Evolutionary conservation across 2,888 invertebrate species (phyloP), one percentile per base, ranked within the genome.

Genomic region (Ichneumoninae sp.): DNA sequence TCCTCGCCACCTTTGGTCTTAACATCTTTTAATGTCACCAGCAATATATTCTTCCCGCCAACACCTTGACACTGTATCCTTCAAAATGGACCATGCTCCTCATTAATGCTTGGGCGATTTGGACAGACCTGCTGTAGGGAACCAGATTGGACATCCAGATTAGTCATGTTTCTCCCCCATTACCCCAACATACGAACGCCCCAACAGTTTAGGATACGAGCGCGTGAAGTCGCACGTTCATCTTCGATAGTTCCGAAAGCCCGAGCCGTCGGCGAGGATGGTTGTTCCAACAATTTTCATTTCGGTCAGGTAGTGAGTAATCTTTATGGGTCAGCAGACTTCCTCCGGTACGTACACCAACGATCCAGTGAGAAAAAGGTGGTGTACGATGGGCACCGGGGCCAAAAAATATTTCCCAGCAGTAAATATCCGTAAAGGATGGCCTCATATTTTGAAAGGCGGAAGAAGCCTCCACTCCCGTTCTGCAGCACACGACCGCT

Each of bases 381-480:
- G 30, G 26, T 60, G 79, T 44, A 60, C 47, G 44, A 69, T 66
- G 71, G 60, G 71, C 79, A 85, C 76, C 69, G 54, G 82, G 57
- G 71, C 82, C 50, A 52, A 75, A 65, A 65, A 75, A 83, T 83
- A 79, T 81, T 82, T 80, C 54, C 40, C 40, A 78, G 74, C 79
- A 86, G 88, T 88, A 89, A 90, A 90, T 91, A 90, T 89, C 87
- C 77, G 87, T 89, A 88, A 91, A 88, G 84, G 87, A 89, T 88
- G 86, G 86, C 87, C 88, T 89, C 88, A 89, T 91, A 91, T 90
- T 90, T 91, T 88, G 90, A 89, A 89, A 91, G 85, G 87, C 87
- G 87, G 87, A 91, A 89, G 87, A 87, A 89, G 86, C 87, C 85
- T 87, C 86, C 72, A 74, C 83, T 84, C 84, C 80, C 85, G 69